Evolutionary conservation across 2,113 vertebrate species (phyloP).

Genomic region (Rhinoderma darwinii): DNA sequence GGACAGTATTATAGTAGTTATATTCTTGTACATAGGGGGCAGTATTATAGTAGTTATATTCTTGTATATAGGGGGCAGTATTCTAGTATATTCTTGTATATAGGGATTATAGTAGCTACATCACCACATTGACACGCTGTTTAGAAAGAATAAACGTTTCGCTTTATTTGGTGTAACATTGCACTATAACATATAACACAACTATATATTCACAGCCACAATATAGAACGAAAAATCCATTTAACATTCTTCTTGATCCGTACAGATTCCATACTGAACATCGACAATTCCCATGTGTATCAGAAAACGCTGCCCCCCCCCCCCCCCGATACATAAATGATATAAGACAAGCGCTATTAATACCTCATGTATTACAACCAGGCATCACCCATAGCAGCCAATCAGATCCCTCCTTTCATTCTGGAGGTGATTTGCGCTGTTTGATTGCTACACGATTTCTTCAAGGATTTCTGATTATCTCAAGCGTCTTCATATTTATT

Average conservation of each 20-base stretch:
- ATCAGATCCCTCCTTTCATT: neutral
- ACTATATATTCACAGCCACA: slow-evolving; percentile 32
- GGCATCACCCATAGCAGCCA: neutral
- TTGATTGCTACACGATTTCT: neutral
- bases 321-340: slow-evolving; percentile 2
- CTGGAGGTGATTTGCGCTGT: neutral
- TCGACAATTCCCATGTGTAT: neutral
- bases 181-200: slow-evolving; percentile 51
- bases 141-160: slow-evolving; percentile 15
- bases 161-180: slow-evolving; percentile 46
- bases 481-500: no score
- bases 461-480: no score
- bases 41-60: neutral
- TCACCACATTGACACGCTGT: neutral
- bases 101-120: neutral
- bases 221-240: slow-evolving; percentile 32
- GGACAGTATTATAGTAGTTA: slow-evolving; percentile 6
- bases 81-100: neutral
- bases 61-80: neutral
- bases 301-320: neutral
- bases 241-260: no score
- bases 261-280: neutral
- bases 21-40: neutral
- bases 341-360: neutral
- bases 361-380: neutral